phyloP scores from a whole-genome alignment of 2,797 vertebrate genomes.

The Brotula barbata region DNA sequence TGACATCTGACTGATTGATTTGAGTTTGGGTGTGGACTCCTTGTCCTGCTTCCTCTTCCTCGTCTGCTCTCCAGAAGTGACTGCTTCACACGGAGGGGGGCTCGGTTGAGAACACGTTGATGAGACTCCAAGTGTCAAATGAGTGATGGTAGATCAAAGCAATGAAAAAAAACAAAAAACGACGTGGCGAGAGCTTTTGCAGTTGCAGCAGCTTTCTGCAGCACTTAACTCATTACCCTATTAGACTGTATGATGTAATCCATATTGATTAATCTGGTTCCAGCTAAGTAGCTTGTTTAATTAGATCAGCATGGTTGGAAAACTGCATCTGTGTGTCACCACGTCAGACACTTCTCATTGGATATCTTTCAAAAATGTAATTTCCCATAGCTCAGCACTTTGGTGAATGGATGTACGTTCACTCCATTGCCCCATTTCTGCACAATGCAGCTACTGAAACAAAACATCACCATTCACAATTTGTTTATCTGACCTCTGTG shows the following conservation, averaged over 20 bases:
- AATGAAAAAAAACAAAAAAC: conserved; percentile 1
- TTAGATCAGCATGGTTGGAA: background rate
- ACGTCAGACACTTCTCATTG: conserved; percentile 4
- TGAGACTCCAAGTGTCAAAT: conserved; percentile 21
- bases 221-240: too few relatives aligned
- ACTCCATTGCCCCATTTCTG: background rate
- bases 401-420: conserved; percentile 11
- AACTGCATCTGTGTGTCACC: background rate
- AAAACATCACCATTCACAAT: conserved; percentile 9
- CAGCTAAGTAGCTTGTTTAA: conserved; percentile 9
- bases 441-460: conserved; percentile 8
- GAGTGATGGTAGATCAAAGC: conserved; percentile 5
- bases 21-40: conserved; percentile 46
- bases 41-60: conserved; percentile 61
- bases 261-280: background rate
- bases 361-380: too few relatives aligned
- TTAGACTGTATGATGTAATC: background rate
- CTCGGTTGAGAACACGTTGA: background rate
- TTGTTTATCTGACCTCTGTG: conserved; percentile 41
- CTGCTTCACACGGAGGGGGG: conserved; percentile 63
- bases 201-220: too few relatives aligned
- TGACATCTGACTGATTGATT: conserved; percentile 60
- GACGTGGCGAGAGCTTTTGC: too few relatives aligned
- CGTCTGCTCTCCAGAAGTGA: conserved; percentile 32
- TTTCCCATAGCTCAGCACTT: conserved; percentile 18